These are phyloP conservation scores for Lasioglossum calceatum DNA, from an alignment of 2,888 invertebrate species.

Conservation along the genomic window DNA sequence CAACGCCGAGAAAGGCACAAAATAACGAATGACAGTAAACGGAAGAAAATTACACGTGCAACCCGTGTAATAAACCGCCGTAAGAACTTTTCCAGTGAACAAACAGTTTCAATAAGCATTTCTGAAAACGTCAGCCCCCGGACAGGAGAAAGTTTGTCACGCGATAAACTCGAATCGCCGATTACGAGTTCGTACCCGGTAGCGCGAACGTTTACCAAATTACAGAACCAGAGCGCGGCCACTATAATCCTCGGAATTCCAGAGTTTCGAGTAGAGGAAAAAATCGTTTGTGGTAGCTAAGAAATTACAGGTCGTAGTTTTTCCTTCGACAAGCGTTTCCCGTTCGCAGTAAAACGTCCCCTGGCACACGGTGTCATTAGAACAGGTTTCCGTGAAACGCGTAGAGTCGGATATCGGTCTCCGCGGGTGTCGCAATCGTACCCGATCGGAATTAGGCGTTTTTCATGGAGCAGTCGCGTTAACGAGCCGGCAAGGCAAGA, in stretches of 20 bases:
- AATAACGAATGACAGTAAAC: no score
- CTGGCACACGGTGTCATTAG: neutral
- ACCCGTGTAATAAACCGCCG: neutral
- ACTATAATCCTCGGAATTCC: neutral
- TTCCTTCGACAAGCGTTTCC: neutral
- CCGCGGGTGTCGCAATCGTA: conserved; percentile 12
- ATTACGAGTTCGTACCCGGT: neutral
- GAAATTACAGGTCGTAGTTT: neutral
- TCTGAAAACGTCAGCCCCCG: neutral
- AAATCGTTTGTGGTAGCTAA: neutral
- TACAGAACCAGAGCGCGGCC: neutral
- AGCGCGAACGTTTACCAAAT: neutral
- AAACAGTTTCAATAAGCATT: neutral
- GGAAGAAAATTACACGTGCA: neutral
- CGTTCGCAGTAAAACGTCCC: neutral
- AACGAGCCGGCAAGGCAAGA: conserved; percentile 23
- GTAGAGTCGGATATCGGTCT: neutral
- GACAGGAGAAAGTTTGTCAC: conserved; percentile 4
- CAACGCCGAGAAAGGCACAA: neutral
- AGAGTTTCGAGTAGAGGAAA: neutral
- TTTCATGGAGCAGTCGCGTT: conserved; percentile 4
- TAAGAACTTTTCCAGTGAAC: neutral
- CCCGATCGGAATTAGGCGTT: conserved; percentile 52
- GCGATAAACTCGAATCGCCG: neutral
- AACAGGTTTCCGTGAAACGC: conserved; percentile 11